These are phyloP conservation scores for Crossaster papposus DNA, from an alignment of 53 echinoderm and acorn worm species.

Conservation along the genomic window DNA sequence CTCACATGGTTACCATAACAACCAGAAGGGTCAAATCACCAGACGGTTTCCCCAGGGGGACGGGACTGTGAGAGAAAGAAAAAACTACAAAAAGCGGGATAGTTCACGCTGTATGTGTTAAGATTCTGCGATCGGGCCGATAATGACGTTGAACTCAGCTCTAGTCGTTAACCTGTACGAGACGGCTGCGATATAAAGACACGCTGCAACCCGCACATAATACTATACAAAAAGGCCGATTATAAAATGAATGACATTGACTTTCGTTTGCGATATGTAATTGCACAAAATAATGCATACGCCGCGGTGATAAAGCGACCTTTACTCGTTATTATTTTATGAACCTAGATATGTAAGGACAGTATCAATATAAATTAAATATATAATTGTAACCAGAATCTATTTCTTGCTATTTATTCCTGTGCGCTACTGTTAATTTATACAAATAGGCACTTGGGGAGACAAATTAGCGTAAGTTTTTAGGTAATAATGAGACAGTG, in stretches of 20 bases:
- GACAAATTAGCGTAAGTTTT: too few relatives aligned
- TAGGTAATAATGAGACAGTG: too few relatives aligned
- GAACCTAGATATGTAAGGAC: too few relatives aligned
- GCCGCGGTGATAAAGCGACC: conserved; percentile 1
- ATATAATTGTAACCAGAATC: too few relatives aligned
- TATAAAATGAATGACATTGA: background rate
- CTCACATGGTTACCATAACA: conserved; percentile 16
- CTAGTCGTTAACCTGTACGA: background rate
- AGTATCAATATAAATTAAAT: too few relatives aligned
- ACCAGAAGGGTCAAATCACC: background rate
- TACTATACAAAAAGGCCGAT: background rate
- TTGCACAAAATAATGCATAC: background rate
- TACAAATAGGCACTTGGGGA: too few relatives aligned
- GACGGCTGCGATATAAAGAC: background rate
- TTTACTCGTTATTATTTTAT: conserved; percentile 12
- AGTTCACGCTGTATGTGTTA: background rate
- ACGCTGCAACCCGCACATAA: background rate
- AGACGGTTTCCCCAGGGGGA: background rate
- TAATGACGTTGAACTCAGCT: background rate
- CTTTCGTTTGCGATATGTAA: background rate
- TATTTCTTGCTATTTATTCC: too few relatives aligned
- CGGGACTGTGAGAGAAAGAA: background rate
- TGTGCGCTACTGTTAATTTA: too few relatives aligned
- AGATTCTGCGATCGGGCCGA: background rate
- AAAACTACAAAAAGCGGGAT: background rate